Base-by-base conservation (phyloP, 2,888 invertebrate genomes). In the Pristionchus japonicus region DNA sequence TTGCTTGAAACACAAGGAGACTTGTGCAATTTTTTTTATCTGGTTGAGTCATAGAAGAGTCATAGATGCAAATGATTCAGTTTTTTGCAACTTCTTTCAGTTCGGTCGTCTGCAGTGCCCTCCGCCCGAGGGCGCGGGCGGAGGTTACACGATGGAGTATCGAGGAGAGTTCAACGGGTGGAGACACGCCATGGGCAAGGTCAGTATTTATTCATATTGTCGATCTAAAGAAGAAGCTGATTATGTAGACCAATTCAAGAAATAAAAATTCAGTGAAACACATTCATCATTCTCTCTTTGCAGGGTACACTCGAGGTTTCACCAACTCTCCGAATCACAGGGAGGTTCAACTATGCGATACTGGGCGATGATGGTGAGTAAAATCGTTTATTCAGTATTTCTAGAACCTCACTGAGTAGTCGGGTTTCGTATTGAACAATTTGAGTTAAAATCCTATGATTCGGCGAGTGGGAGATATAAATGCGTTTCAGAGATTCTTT, bases 141-240 rank as follows among this genome's bases (percentile, higher is more conserved):
- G 61, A 40, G 61, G 57, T n/a, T 27, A 37, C 84, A 40, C 84
- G 37, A 57, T 84, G 23, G 84, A 84, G n/a, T 84, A 84, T 34
- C 17, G 40, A 15, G 84, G 84, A 84, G 84, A 84, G 61, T 84
- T 57, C 84, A 84, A 84, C 61, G 84, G 84, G 37, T 84, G 84
- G 84, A 84, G 84, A 61, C 84, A 61, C 37, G 84, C 84, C 2
- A 37, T 57, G 57, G 84, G 84, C 37, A 84, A 84, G 61, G 84
- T 84, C n/a, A 43, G 27, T 70, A n/a, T 7, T 31, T 7, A 34
- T 64, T 20, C 64, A 7, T 20, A 23, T 27, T 47, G 13, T 47
- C 9, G 47, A 47, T n/a, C n/a, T 11, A 13, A 57, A 20, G 20
- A 15, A 61, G 61, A 61, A 61, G 17, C 49, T 61, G 20, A 23